Base-by-base conservation (phyloP, 2,888 invertebrate species). In the Cecidostiba fungosa region DNA sequence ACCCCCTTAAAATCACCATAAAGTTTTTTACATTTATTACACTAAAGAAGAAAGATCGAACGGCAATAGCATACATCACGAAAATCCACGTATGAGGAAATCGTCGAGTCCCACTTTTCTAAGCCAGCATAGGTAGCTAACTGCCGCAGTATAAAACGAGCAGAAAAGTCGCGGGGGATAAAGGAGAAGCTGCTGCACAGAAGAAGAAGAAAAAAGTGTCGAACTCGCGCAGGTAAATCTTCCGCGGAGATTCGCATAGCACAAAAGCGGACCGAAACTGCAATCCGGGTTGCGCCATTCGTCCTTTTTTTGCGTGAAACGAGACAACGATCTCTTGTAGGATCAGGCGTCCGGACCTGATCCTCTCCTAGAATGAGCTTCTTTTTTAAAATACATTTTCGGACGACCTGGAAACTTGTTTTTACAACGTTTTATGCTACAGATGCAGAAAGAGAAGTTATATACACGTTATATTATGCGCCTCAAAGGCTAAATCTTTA, bases 191-290 rank as follows among this genome's bases (percentile, higher is more conserved):
- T 19, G 54, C 54, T 19, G 4, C 54, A 54, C 5, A 54, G 16
- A 54, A 54, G 16, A 54, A 54, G 54, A 54, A n/a, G 39, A 43
- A 43, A 43, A 43, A 43, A 43, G 43, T 43, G 43, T 43, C 43
- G 43, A 43, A 43, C 43, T 43, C 43, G 12, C 43, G 43, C 66
- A 66, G 66, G 66, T 66, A 66, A 66, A 66, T 66, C 66, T 66
- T 66, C 66, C 4, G 66, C 12, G 29, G 29, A 66, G 29, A 66
- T 66, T 66, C 66, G 14, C 16, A 5, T 14, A 26, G 29, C 29
- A 66, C 66, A 66, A 66, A 66, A 66, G 66, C 66, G 66, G 29
- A 26, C 66, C 66, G 66, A 66, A 23, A n/a, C 54, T 59, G n/a
- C 29, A 66, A 66, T 66, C 66, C 66, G 66, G 66, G 66, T 29